phyloP scores from a whole-genome alignment of 2,888 invertebrate species.

The Netelia fuscicornis region DNA sequence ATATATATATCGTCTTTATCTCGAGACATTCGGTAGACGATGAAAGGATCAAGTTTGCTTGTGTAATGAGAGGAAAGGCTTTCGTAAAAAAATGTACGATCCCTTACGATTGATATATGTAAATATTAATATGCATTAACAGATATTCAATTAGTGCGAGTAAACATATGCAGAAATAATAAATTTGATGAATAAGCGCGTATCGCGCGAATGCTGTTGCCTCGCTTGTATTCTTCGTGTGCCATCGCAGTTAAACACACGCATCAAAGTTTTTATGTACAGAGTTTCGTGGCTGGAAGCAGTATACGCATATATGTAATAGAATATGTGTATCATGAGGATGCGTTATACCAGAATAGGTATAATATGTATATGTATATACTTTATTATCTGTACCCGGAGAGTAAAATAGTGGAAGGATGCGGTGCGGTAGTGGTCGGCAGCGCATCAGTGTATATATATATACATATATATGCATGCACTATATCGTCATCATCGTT shows the following conservation, averaged over 20 bases:
- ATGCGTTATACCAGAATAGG: conserved; percentile 9
- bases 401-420: conserved; percentile 29
- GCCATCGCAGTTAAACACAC: conserved; percentile 16
- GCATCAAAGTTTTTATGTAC: conserved; percentile 37
- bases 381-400: conserved; percentile 32
- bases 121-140: not conserved
- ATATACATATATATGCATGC: not conserved
- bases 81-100: not conserved
- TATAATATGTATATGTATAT: conserved; percentile 25
- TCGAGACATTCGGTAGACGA: not conserved
- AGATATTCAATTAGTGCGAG: too few species aligned
- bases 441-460: not conserved
- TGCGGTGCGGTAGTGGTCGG: conserved; percentile 2
- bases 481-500: conserved; percentile 78
- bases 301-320: conserved; percentile 39
- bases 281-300: conserved; percentile 49
- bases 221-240: conserved; percentile 36
- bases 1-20: not conserved
- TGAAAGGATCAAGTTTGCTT: too few species aligned
- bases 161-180: too few species aligned
- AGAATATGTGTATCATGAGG: conserved; percentile 59
- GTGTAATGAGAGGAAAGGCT: too few species aligned
- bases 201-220: too few species aligned
- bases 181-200: too few species aligned
- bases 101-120: not conserved